These are phyloP conservation scores for Panulirus ornatus DNA, from an alignment of 1,140 invertebrate genomes.

Conservation along the genomic window DNA sequence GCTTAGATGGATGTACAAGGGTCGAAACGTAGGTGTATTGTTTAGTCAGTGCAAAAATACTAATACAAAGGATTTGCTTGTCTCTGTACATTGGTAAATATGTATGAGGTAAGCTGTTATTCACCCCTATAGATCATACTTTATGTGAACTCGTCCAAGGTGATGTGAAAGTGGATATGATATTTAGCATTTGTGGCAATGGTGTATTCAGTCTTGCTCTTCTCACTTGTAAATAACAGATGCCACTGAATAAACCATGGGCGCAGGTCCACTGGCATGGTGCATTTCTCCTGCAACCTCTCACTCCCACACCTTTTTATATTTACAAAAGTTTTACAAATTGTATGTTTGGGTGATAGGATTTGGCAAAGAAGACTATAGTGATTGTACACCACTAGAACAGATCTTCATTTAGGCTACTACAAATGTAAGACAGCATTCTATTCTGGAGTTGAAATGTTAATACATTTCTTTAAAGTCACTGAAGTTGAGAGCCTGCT, in stretches of 20 bases:
- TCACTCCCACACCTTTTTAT: slow-evolving; percentile 73
- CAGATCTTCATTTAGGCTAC: slow-evolving; percentile 70
- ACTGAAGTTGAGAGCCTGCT: slow-evolving; percentile 42
- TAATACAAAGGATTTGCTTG: slow-evolving; percentile 66
- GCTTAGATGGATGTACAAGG: slow-evolving; percentile 67
- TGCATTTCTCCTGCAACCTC: slow-evolving; percentile 69
- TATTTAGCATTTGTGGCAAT: slow-evolving; percentile 73
- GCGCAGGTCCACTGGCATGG: slow-evolving; percentile 72
- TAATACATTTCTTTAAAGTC: slow-evolving; percentile 53
- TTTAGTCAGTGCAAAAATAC: slow-evolving; percentile 56
- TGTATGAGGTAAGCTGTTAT: slow-evolving; percentile 59
- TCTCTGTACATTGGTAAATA: slow-evolving; percentile 46
- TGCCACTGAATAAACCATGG: slow-evolving; percentile 73
- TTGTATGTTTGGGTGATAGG: slow-evolving; percentile 72
- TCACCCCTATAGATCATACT: slow-evolving; percentile 70
- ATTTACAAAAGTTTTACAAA: slow-evolving; percentile 71
- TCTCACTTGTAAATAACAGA: slow-evolving; percentile 70
- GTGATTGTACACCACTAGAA: slow-evolving; percentile 72
- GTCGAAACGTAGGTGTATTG: slow-evolving; percentile 65
- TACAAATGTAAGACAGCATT: slow-evolving; percentile 70
- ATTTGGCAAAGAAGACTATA: slow-evolving; percentile 69
- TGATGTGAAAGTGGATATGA: slow-evolving; percentile 71
- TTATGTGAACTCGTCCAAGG: slow-evolving; percentile 71
- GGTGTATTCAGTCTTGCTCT: slow-evolving; percentile 73
- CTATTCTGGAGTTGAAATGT: slow-evolving; percentile 63